These are phyloP conservation scores for Axinella damicornis DNA, from an alignment of 37 sponge, comb jelly and placozoan genomes.

Conservation along the genomic window DNA sequence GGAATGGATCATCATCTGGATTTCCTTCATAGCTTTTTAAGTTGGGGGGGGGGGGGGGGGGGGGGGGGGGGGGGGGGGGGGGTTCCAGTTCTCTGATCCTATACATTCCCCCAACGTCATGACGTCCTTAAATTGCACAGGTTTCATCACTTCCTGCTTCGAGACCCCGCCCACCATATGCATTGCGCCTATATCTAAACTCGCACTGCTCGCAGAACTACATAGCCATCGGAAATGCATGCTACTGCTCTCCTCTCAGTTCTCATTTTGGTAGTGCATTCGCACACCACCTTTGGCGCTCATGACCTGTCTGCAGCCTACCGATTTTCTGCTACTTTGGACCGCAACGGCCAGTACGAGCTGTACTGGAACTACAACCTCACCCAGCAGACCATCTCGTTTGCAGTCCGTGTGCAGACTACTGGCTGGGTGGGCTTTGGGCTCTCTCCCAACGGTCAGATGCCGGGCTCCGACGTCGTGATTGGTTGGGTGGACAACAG, in stretches of 20 bases:
- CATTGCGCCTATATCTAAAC: too few species aligned
- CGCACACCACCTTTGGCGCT: neutral
- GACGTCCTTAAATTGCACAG: too few species aligned
- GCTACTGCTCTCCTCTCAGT: neutral
- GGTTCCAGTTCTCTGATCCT: too few species aligned
- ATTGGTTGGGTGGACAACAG: slow-evolving; percentile 51
- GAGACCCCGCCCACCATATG: too few species aligned
- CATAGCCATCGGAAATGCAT: too few species aligned
- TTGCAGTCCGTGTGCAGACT: slow-evolving; percentile 46
- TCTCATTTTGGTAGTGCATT: neutral
- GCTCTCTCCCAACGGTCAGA: slow-evolving; percentile 59
- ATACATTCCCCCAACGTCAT: too few species aligned
- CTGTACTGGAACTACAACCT: slow-evolving; percentile 39
- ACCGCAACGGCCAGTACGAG: neutral
- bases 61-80: too few species aligned
- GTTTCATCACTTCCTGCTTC: too few species aligned
- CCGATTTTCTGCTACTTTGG: slow-evolving; percentile 5
- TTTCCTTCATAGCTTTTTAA: too few species aligned
- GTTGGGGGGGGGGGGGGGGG: too few species aligned
- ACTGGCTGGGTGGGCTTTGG: slow-evolving; percentile 61
- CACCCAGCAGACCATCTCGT: neutral
- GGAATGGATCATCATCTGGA: too few species aligned
- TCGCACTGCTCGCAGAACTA: too few species aligned
- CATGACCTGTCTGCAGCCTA: slow-evolving; percentile 1
- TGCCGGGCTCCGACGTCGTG: slow-evolving; percentile 54